Evolutionary conservation across 2,797 vertebrate species (phyloP), one percentile per base, ranked within the genome.

Genomic region (Paguma larvata): DNA sequence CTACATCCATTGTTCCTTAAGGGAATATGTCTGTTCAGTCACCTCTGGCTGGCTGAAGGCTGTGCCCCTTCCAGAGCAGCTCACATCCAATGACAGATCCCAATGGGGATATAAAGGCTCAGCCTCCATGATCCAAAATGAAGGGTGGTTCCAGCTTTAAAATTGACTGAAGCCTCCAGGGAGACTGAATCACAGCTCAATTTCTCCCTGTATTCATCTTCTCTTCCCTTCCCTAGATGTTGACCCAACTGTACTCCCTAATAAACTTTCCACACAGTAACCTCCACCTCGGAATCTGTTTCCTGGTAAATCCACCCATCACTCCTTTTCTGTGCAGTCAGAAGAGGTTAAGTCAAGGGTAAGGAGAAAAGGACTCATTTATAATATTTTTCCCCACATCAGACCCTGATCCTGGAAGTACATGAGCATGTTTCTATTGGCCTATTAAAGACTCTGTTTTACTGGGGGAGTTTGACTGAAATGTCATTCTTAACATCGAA

Each of bases 401-500:
- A 68, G 5, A 2, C 13, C 34, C 34, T 87, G 34, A 85, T 56
- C 41, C 82, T 84, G 16, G 48, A 75, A 51, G 41, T 70, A 86
- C 1, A 63, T 79, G 65, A 91, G 8, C 19, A 30, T 83, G 15
- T 46, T 91, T 38, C 34, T 83, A 32, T 16, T 92, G n/a, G 46
- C 46, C 70, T 44, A 91, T 32, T 56, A 77, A 94, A 92, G 6
- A 0, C 46, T 96, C 21, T 86, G 53, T 44, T 16, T 41, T 70
- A 11, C 85, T 46, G 73, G 10, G 77, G 21, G 59, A 27, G 5
- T 46, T 63, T 90, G 46, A 87, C 6, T 72, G 11, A 95, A 72
- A 82, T n/a, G 51, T 73, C 7, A 85, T 73, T 85, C 30, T 89
- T 93, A 89, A 75, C n/a, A 77, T 82, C 51, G 73, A 72, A 92